Conservation (phyloP, 2,888 invertebrate species). For the Pollenia amentaria region DNA sequence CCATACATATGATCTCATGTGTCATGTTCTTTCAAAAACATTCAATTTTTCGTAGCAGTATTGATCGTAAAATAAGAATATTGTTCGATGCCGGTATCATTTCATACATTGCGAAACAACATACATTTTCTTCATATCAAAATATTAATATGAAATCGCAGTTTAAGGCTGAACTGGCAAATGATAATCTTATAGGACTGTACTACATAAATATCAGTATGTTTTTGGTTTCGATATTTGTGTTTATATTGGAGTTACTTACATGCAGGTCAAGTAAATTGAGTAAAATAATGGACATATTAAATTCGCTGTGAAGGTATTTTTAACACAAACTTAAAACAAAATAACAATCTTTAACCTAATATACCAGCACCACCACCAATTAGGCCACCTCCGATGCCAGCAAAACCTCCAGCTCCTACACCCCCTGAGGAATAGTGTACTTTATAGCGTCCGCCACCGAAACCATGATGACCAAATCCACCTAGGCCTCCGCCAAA, state of each 20-base stretch:
- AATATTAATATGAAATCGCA: slow-evolving; percentile 45
- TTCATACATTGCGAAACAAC: slow-evolving; percentile 52
- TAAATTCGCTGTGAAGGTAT: slow-evolving; percentile 30
- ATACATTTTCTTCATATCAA: slow-evolving; percentile 35
- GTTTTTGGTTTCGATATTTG: slow-evolving; percentile 43
- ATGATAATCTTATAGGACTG: slow-evolving; percentile 69
- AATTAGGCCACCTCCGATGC: slow-evolving; percentile 75
- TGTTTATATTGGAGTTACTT: slow-evolving; percentile 73
- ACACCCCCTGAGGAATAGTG: slow-evolving; percentile 75
- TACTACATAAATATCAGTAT: slow-evolving; percentile 67
- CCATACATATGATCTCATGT: slow-evolving; percentile 77
- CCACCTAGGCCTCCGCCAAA: slow-evolving; percentile 78
- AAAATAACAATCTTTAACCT: neutral
- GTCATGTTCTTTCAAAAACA: slow-evolving; percentile 79
- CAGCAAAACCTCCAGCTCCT: slow-evolving; percentile 76
- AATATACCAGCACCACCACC: slow-evolving; percentile 64
- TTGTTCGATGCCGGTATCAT: slow-evolving; percentile 78
- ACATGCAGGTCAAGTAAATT: slow-evolving; percentile 50
- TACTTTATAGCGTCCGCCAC: slow-evolving; percentile 77
- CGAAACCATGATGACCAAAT: slow-evolving; percentile 71
- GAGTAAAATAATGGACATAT: slow-evolving; percentile 21
- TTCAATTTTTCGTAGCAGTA: slow-evolving; percentile 76
- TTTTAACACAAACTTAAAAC: neutral
- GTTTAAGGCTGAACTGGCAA: slow-evolving; percentile 44
- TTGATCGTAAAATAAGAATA: slow-evolving; percentile 78